Conservation (phyloP, 2,113 vertebrate genomes). For the Zosterops hypoxanthus region DNA sequence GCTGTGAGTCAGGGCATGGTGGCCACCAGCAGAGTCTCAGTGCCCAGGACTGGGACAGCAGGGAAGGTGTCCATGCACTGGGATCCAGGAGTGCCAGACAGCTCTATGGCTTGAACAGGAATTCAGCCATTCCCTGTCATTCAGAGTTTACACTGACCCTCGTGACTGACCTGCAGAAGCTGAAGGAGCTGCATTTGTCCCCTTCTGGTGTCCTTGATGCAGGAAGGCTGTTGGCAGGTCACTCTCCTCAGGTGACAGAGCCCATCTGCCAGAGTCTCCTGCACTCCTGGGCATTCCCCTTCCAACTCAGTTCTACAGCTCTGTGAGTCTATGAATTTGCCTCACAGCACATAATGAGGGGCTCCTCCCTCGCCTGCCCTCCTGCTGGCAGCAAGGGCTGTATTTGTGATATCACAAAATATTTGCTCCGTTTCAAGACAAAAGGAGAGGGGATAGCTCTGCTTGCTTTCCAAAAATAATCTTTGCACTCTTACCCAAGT, state of each 20-base stretch:
- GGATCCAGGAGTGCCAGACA: not conserved
- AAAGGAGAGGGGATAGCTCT: not conserved
- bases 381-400: not conserved
- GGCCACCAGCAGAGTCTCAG: not conserved
- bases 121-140: not conserved
- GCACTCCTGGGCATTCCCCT: not conserved
- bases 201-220: not conserved
- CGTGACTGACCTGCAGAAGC: not conserved
- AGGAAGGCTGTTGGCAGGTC: not conserved
- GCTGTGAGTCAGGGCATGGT: not conserved
- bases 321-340: not conserved
- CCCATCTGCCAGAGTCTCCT: not conserved
- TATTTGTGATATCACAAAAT: not conserved
- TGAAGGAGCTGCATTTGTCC: not conserved
- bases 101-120: not conserved
- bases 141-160: not conserved
- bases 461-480: not conserved
- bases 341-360: not conserved
- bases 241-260: not conserved
- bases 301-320: not conserved
- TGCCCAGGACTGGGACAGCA: not conserved
- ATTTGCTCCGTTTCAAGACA: not conserved
- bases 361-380: not conserved
- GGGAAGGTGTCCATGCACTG: not conserved
- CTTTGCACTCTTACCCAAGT: not conserved